Conservation (phyloP, 2,113 vertebrate species). For the Ariopsis seemanni region DNA sequence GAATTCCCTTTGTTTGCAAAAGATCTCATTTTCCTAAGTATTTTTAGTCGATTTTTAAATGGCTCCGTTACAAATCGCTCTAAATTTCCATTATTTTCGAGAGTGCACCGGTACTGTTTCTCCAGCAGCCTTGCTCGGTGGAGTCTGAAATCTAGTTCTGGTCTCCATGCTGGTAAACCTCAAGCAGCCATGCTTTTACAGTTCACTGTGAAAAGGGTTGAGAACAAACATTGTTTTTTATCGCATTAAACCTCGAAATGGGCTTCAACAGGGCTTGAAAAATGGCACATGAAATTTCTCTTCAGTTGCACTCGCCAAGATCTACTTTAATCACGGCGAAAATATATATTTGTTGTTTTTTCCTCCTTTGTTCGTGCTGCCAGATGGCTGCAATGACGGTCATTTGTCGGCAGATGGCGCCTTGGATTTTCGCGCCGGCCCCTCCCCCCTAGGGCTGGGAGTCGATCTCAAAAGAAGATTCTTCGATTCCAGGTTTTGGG, state of each 20-base stretch:
- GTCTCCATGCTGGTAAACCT: constrained; percentile 79
- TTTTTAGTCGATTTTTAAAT: constrained; percentile 56
- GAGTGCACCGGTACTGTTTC: constrained; percentile 19
- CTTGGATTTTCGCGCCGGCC: constrained; percentile 54
- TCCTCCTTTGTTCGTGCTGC: constrained; percentile 78
- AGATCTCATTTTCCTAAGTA: constrained; percentile 46
- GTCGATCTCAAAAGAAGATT: constrained; percentile 3
- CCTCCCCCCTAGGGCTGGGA: constrained; percentile 64
- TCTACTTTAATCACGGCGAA: constrained; percentile 47
- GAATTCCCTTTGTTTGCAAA: constrained; percentile 59
- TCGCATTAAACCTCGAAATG: constrained; percentile 55
- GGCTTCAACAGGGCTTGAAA: constrained; percentile 56
- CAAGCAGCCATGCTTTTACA: constrained; percentile 81
- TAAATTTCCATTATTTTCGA: constrained; percentile 53
- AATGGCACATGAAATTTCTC: constrained; percentile 60
- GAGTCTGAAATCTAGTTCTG: constrained; percentile 73
- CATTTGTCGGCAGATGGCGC: constrained; percentile 66
- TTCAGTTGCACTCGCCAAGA: constrained; percentile 52
- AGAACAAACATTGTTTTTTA: constrained; percentile 69
- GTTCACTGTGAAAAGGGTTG: constrained; percentile 73
- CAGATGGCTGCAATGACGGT: constrained; percentile 74
- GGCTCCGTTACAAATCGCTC: constrained; percentile 56
- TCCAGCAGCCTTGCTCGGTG: constrained; percentile 58
- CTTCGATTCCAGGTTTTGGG: background rate
- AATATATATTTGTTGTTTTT: constrained; percentile 73